These are phyloP conservation scores for Papilio machaon DNA, from an alignment of 1,140 invertebrate genomes.

Conservation along the genomic window DNA sequence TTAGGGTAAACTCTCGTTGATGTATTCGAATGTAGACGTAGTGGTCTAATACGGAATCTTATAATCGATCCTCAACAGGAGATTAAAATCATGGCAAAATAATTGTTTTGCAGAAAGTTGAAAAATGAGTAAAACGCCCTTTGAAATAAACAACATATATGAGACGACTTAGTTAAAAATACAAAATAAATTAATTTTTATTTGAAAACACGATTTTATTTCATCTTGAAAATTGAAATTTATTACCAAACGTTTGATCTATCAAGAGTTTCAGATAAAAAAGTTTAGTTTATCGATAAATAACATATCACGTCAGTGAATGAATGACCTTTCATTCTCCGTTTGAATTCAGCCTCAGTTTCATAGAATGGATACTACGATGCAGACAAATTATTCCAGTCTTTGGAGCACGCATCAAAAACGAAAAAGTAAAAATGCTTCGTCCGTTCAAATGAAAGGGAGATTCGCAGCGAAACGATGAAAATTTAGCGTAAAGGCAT, in stretches of 20 bases:
- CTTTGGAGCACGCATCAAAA: slow-evolving; percentile 22
- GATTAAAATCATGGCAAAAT: too few relatives aligned
- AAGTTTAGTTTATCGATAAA: background rate
- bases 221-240: background rate
- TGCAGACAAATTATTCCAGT: slow-evolving; percentile 15
- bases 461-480: background rate
- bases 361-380: background rate
- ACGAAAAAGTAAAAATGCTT: slow-evolving; percentile 10
- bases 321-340: background rate
- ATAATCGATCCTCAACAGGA: too few relatives aligned
- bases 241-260: background rate
- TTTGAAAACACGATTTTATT: background rate
- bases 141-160: too few relatives aligned
- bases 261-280: background rate
- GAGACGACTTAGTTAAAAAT: too few relatives aligned
- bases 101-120: too few relatives aligned
- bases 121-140: too few relatives aligned
- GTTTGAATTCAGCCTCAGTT: slow-evolving; percentile 5
- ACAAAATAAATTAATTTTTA: background rate
- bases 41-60: too few relatives aligned
- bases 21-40: too few relatives aligned
- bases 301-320: background rate
- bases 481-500: background rate
- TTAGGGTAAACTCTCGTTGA: too few relatives aligned
- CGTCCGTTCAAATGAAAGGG: slow-evolving; percentile 10